A percentile compares a stretch with the other conserved stretches of the same genome.
These are phyloP conservation scores for Acanthosepion lycidas DNA, from an alignment of 2,888 invertebrate species.

Conservation along the genomic window DNA sequence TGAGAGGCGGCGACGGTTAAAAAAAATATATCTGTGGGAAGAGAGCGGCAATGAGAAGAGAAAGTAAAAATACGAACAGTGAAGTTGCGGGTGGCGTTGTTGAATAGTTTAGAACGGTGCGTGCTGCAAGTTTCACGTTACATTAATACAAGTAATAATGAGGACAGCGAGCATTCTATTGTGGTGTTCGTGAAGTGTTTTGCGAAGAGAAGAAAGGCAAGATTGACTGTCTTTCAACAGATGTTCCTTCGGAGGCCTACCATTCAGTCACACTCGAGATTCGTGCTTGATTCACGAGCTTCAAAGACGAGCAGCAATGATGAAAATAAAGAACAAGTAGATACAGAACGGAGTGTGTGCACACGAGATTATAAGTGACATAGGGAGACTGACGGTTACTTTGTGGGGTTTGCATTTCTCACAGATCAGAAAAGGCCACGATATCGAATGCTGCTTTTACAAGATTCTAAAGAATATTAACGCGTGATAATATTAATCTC, in stretches of 20 bases:
- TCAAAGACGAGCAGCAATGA: background rate
- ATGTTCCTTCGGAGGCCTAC: background rate
- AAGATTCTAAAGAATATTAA: too few species aligned
- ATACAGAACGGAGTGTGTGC: too few species aligned
- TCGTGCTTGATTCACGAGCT: background rate
- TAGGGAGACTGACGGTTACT: too few species aligned
- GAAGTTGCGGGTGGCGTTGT: background rate
- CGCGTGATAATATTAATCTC: too few species aligned
- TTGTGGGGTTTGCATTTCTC: too few species aligned
- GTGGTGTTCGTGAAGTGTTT: background rate
- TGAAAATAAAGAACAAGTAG: background rate
- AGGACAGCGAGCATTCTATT: background rate
- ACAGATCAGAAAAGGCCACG: too few species aligned
- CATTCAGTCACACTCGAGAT: background rate
- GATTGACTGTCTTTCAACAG: slow-evolving; percentile 18
- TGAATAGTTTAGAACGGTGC: background rate
- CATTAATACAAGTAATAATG: background rate
- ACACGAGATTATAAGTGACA: too few species aligned
- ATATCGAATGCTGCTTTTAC: too few species aligned
- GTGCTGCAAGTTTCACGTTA: background rate
- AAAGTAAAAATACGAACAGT: background rate
- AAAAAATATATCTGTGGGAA: background rate
- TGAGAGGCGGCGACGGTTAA: background rate
- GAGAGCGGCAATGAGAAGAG: background rate
- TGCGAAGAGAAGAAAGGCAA: background rate